Conservation (phyloP, 2,113 vertebrate species). For the Nibea coibor region DNA sequence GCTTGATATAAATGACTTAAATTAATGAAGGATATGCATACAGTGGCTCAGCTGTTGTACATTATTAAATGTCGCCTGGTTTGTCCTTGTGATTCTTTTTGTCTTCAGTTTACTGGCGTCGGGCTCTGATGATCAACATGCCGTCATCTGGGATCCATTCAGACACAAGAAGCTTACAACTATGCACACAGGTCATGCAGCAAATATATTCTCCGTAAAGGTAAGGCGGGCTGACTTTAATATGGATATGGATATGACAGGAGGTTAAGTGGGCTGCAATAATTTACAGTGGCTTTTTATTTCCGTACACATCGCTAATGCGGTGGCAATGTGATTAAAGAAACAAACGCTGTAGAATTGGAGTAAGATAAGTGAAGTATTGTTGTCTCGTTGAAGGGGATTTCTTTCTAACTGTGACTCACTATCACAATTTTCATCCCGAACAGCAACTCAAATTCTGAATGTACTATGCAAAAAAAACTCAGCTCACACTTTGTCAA, state of each 20-base stretch:
- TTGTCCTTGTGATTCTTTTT: constrained; percentile 18
- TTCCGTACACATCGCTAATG: neutral
- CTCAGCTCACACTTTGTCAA: neutral
- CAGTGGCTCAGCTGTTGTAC: neutral
- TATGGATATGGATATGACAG: neutral
- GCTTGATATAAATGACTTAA: neutral
- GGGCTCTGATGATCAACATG: constrained; percentile 98
- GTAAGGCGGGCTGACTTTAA: constrained; percentile 72
- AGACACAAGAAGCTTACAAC: constrained; percentile 96
- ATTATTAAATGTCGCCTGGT: constrained; percentile 1
- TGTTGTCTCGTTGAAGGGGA: neutral
- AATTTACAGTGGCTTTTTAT: neutral
- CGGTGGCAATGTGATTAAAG: neutral
- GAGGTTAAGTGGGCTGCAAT: neutral
- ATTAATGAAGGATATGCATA: no score
- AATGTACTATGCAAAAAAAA: neutral
- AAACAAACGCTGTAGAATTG: no score
- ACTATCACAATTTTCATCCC: neutral
- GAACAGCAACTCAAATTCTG: neutral
- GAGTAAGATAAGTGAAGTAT: neutral
- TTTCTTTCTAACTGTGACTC: neutral
- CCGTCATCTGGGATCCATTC: constrained; percentile 98
- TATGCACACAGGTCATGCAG: constrained; percentile 98
- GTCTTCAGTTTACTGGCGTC: constrained; percentile 91
- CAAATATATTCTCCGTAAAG: constrained; percentile 99